A percentile compares a stretch with the other conserved stretches of the same genome.
These are phyloP conservation scores for Sepiola atlantica DNA, from an alignment of 2,888 invertebrate genomes.

Conservation along the genomic window DNA sequence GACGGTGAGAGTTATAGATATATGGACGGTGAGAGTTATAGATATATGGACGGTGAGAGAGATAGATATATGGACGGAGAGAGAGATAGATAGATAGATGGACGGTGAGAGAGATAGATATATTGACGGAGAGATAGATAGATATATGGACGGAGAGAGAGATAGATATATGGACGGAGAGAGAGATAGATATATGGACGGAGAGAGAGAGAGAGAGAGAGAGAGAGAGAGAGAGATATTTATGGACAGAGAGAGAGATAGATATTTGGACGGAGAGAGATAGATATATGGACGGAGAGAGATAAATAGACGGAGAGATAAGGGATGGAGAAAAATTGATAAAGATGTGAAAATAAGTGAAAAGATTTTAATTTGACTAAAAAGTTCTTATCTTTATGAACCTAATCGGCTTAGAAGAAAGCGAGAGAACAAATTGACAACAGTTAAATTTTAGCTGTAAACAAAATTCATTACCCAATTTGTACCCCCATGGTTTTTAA, in stretches of 20 bases:
- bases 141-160: neutral
- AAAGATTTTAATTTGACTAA: neutral
- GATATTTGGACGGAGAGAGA: neutral
- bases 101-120: neutral
- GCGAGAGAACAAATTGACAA: too few species aligned
- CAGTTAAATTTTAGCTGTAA: too few species aligned
- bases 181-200: neutral
- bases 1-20: too few species aligned
- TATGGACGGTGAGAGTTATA: too few species aligned
- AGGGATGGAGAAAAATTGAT: neutral
- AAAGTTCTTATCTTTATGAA: neutral
- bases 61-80: neutral
- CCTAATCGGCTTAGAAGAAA: neutral
- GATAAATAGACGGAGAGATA: too few species aligned
- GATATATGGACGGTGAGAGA: neutral
- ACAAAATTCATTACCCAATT: neutral
- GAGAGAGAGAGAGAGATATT: neutral
- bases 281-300: neutral
- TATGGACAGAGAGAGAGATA: neutral
- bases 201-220: neutral
- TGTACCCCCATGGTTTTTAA: neutral
- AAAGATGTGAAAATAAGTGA: neutral
- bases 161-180: neutral
- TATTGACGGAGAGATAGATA: neutral
- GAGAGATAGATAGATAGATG: neutral